Percentiles rank a stretch among this genome's conserved stretches.
Conservation (phyloP, 2,888 invertebrate species). For the Trachelus troglodyta region DNA sequence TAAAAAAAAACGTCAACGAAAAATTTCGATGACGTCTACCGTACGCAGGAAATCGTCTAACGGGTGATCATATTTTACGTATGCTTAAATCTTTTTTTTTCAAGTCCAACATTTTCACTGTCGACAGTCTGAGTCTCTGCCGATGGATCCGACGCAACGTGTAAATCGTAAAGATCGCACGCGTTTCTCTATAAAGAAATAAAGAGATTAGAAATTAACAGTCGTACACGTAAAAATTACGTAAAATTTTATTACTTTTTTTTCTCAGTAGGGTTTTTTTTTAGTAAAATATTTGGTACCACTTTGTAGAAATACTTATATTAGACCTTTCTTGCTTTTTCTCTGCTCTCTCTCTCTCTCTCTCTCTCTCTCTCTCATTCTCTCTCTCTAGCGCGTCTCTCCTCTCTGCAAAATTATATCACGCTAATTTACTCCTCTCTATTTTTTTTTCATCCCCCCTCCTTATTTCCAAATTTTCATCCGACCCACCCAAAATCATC, state of each 20-base stretch:
- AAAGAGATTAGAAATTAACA: slow-evolving; percentile 43
- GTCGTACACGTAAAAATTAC: slow-evolving; percentile 52
- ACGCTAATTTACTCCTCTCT: slow-evolving; percentile 5
- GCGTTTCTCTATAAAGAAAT: slow-evolving; percentile 15
- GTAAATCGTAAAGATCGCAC: no score
- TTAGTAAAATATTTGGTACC: slow-evolving; percentile 59
- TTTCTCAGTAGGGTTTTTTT: slow-evolving; percentile 38
- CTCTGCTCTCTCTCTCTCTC: background rate
- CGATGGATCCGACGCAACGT: no score
- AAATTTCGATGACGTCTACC: no score
- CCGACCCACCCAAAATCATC: no score
- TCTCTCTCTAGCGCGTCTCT: slow-evolving; percentile 11
- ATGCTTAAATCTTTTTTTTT: no score
- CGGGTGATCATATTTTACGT: no score
- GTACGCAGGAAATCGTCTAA: no score
- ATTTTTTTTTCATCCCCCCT: slow-evolving; percentile 9
- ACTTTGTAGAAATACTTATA: slow-evolving; percentile 49
- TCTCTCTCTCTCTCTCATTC: slow-evolving; percentile 14
- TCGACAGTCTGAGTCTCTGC: no score
- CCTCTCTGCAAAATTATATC: background rate
- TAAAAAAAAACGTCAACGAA: no score
- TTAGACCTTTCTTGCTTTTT: slow-evolving; percentile 31
- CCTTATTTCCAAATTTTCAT: no score
- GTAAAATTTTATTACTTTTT: slow-evolving; percentile 58
- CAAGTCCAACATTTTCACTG: no score